Percentiles rank a stretch among this genome's conserved stretches.
Evolutionary conservation across 1,140 invertebrate genomes (phyloP).

Genomic region (Tribolium madens): DNA sequence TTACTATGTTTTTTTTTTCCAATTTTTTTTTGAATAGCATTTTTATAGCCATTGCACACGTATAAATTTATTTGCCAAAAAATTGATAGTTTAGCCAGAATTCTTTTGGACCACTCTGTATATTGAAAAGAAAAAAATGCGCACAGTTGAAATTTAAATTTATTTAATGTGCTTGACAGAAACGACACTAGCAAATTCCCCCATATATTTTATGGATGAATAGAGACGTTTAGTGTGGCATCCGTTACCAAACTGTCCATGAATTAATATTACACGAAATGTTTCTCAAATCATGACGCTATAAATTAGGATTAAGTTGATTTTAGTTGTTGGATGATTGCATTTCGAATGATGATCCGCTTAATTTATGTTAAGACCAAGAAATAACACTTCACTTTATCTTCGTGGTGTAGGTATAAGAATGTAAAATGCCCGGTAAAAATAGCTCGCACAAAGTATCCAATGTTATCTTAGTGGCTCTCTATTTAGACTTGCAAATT

Average conservation of each 20-base stretch:
- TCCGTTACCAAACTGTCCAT: slow-evolving; percentile 12
- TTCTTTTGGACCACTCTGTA: too few species aligned
- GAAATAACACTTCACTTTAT: slow-evolving; percentile 9
- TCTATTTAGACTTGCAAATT: slow-evolving; percentile 25
- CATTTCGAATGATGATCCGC: slow-evolving; percentile 1
- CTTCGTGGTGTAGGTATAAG: slow-evolving; percentile 4
- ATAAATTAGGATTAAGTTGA: slow-evolving; percentile 21
- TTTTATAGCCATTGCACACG: too few species aligned
- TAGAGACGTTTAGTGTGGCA: slow-evolving; percentile 8
- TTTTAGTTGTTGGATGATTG: slow-evolving; percentile 2
- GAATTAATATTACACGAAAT: slow-evolving; percentile 16
- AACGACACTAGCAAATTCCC: slow-evolving; percentile 3
- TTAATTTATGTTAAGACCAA: slow-evolving; percentile 3
- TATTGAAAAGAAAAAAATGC: slow-evolving; percentile 3
- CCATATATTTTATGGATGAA: slow-evolving; percentile 16
- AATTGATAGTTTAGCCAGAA: too few species aligned
- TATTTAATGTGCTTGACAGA: slow-evolving; percentile 8
- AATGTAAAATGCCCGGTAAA: not conserved
- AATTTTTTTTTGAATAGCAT: too few species aligned
- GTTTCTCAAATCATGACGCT: slow-evolving; percentile 19
- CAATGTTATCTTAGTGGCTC: not conserved
- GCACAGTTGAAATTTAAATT: slow-evolving; percentile 1
- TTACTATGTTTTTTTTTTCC: too few species aligned
- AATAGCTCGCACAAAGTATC: slow-evolving; percentile 5
- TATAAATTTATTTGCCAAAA: too few species aligned